These are phyloP conservation scores for Sebastes fasciatus DNA, from an alignment of 2,113 vertebrate genomes.

Conservation along the genomic window DNA sequence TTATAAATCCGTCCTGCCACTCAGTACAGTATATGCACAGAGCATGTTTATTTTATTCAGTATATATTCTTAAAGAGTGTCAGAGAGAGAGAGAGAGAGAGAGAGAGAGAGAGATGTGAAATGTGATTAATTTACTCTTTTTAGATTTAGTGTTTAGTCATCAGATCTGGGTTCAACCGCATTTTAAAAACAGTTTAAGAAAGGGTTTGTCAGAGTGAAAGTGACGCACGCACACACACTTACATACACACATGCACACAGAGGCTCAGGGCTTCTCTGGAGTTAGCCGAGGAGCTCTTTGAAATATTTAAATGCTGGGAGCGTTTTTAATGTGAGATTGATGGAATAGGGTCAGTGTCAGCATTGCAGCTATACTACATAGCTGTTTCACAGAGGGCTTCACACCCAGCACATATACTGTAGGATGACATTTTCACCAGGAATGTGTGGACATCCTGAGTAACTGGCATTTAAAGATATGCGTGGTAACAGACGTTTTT, in stretches of 20 bases:
- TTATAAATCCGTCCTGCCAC: slow-evolving; percentile 15
- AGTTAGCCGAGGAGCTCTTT: slow-evolving; percentile 72
- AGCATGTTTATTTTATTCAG: slow-evolving; percentile 42
- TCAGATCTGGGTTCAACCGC: background rate
- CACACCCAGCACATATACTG: slow-evolving; percentile 39
- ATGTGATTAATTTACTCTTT: slow-evolving; percentile 14
- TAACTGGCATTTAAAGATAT: slow-evolving; percentile 18
- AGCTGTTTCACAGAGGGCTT: slow-evolving; percentile 51
- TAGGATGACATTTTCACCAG: slow-evolving; percentile 34
- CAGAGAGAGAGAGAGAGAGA: background rate
- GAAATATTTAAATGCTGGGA: slow-evolving; percentile 83
- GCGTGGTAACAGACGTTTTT: background rate
- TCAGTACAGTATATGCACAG: slow-evolving; percentile 12
- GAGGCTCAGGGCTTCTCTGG: slow-evolving; percentile 55
- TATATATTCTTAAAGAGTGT: slow-evolving; percentile 20
- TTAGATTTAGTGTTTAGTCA: slow-evolving; percentile 36
- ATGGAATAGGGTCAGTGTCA: slow-evolving; percentile 83
- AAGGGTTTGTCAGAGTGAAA: slow-evolving; percentile 41
- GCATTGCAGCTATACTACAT: slow-evolving; percentile 51
- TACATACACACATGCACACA: background rate
- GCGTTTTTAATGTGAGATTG: slow-evolving; percentile 80
- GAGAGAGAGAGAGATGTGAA: background rate
- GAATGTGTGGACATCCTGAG: slow-evolving; percentile 27
- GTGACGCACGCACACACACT: slow-evolving; percentile 5
- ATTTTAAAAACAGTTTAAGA: slow-evolving; percentile 34